phyloP scores from a whole-genome alignment of 2,113 vertebrate species.

The Cisticola juncidis region DNA sequence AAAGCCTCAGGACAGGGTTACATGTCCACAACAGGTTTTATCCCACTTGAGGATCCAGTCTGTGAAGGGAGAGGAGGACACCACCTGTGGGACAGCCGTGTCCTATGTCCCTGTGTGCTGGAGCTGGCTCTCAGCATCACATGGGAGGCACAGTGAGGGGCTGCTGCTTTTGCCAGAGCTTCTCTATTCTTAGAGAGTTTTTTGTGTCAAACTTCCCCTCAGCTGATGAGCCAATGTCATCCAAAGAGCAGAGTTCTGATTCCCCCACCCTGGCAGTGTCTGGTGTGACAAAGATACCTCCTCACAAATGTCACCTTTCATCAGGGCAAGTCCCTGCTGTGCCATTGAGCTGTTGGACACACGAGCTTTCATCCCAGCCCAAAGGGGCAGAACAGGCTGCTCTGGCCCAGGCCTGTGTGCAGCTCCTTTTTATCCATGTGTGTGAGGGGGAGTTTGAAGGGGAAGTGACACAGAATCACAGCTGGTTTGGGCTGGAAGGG shows the following conservation, averaged over 20 bases:
- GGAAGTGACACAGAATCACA: not conserved
- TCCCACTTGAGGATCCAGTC: not conserved
- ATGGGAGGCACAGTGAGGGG: not conserved
- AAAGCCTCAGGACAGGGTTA: not conserved
- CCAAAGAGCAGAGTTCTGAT: not conserved
- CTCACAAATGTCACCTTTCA: not conserved
- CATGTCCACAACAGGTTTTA: not conserved
- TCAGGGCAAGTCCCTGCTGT: not conserved
- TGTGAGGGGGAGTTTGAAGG: not conserved
- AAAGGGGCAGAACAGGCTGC: not conserved
- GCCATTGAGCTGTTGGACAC: not conserved
- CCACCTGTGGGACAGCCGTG: not conserved
- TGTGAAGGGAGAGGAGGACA: not conserved
- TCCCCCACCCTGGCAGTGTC: not conserved
- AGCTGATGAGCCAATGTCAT: conserved; percentile 12
- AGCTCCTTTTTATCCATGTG: not conserved
- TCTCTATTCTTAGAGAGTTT: conserved; percentile 46
- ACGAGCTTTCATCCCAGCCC: not conserved
- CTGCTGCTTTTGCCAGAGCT: conserved; percentile 1
- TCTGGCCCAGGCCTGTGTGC: not conserved
- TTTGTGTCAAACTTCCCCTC: conserved; percentile 14
- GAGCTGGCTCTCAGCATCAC: rapidly evolving
- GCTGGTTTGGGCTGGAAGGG: not conserved
- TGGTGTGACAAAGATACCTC: not conserved
- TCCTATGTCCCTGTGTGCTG: rapidly evolving